These are phyloP conservation scores for Drosophila lutescens DNA, from an alignment of 2,888 invertebrate species.

Conservation along the genomic window DNA sequence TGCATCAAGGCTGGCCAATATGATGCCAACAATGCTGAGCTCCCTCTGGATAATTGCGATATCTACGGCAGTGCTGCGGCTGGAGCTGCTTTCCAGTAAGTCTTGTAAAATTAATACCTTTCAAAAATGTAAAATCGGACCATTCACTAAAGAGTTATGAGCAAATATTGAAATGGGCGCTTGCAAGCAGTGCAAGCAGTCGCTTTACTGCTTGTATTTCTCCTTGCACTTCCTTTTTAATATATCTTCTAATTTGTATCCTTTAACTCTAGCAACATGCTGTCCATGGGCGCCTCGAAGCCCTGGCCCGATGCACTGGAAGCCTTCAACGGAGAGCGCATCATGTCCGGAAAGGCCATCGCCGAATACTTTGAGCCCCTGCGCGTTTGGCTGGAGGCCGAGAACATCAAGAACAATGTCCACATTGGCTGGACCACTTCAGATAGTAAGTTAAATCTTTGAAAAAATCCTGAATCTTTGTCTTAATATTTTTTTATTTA, in stretches of 20 bases:
- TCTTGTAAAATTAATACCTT: background rate
- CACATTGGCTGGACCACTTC: conserved; percentile 87
- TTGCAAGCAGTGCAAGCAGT: too few relatives aligned
- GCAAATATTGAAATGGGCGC: too few relatives aligned
- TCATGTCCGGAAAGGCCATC: conserved; percentile 90
- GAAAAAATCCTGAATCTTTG: background rate
- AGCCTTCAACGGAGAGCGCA: conserved; percentile 90
- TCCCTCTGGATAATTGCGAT: conserved; percentile 93
- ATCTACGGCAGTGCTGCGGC: conserved; percentile 92
- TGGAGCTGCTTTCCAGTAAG: conserved; percentile 89
- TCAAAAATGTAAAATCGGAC: too few relatives aligned
- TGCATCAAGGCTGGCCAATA: conserved; percentile 92
- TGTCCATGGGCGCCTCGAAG: conserved; percentile 89
- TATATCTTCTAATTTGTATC: background rate
- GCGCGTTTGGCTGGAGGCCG: conserved; percentile 89
- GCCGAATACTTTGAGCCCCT: conserved; percentile 93
- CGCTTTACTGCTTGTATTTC: too few relatives aligned
- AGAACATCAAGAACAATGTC: conserved; percentile 89
- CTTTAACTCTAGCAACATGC: conserved; percentile 86
- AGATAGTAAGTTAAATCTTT: conserved; percentile 72
- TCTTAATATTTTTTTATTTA: background rate
- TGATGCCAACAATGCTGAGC: conserved; percentile 87
- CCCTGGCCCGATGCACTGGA: conserved; percentile 95
- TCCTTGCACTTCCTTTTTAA: too few relatives aligned
- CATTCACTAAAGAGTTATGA: too few relatives aligned